Percentiles rank a stretch among this genome's conserved stretches.
Conservation (phyloP, 2,113 vertebrate species). For the Tinamus guttatus region DNA sequence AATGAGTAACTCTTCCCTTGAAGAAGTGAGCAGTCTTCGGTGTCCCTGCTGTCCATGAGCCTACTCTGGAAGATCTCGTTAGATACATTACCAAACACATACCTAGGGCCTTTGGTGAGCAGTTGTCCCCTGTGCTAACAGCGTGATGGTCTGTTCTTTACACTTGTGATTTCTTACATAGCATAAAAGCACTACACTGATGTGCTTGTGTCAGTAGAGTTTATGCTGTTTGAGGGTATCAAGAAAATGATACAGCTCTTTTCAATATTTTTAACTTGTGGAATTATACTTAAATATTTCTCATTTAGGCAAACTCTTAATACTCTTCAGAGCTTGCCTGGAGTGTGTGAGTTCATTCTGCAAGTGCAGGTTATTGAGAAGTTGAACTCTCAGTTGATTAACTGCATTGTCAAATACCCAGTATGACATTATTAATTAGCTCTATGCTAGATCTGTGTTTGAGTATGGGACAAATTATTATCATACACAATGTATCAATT, state of each 20-base stretch:
- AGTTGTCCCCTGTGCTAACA: neutral
- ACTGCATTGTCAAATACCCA: neutral
- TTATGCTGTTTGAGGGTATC: neutral
- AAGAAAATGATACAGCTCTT: neutral
- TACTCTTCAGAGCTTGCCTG: neutral
- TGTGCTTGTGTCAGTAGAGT: neutral
- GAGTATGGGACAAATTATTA: neutral
- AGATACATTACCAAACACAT: neutral
- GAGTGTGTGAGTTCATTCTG: neutral
- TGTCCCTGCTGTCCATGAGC: neutral
- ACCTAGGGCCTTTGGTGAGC: neutral
- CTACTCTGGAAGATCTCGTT: neutral
- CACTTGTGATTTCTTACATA: neutral
- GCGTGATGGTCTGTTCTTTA: neutral
- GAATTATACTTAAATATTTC: neutral
- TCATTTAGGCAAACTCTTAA: neutral
- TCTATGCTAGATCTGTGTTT: neutral
- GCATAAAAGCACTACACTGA: neutral
- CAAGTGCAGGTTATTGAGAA: neutral
- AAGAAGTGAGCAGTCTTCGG: neutral
- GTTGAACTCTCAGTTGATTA: neutral
- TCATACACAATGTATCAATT: neutral
- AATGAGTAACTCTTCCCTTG: neutral
- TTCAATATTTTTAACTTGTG: neutral
- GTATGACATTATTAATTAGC: constrained; percentile 3